phyloP scores from a whole-genome alignment of 53 echinoderm and acorn worm genomes.

The Patiria pectinifera region DNA sequence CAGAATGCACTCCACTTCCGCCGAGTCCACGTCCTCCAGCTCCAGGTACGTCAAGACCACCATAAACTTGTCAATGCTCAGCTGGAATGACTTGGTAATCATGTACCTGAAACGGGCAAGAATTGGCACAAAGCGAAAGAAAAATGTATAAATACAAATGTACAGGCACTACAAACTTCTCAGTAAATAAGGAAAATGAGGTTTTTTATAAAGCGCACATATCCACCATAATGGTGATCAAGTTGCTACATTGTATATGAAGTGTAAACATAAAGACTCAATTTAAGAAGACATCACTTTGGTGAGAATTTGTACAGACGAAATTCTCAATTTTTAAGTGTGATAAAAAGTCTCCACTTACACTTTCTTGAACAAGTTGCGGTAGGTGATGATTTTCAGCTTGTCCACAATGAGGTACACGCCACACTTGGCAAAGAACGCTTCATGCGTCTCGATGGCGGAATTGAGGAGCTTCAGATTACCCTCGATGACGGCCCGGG shows the following conservation, averaged over 20 bases:
- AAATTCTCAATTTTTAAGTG: too few relatives aligned
- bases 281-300: too few relatives aligned
- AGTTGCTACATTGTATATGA: too few relatives aligned
- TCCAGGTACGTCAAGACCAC: conserved; percentile 84
- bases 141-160: too few relatives aligned
- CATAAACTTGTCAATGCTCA: conserved; percentile 84
- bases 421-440: conserved; percentile 93
- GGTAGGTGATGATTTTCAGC: conserved; percentile 97
- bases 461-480: conserved; percentile 82
- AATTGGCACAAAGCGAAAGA: not conserved
- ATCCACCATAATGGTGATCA: too few relatives aligned
- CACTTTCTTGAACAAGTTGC: conserved; percentile 99
- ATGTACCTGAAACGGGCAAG: conserved; percentile 61
- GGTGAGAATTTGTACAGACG: too few relatives aligned
- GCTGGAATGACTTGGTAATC: conserved; percentile 87
- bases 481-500: conserved; percentile 86
- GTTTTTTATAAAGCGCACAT: too few relatives aligned
- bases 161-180: too few relatives aligned
- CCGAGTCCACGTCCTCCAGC: conserved; percentile 85
- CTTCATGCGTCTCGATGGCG: conserved; percentile 88
- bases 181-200: too few relatives aligned
- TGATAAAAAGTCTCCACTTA: conserved; percentile 51
- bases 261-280: too few relatives aligned
- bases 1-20: conserved; percentile 94
- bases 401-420: conserved; percentile 98